A percentile compares a stretch with the other conserved stretches of the same genome.
Conservation (phyloP, 1,140 invertebrate species). For the Popillia japonica region DNA sequence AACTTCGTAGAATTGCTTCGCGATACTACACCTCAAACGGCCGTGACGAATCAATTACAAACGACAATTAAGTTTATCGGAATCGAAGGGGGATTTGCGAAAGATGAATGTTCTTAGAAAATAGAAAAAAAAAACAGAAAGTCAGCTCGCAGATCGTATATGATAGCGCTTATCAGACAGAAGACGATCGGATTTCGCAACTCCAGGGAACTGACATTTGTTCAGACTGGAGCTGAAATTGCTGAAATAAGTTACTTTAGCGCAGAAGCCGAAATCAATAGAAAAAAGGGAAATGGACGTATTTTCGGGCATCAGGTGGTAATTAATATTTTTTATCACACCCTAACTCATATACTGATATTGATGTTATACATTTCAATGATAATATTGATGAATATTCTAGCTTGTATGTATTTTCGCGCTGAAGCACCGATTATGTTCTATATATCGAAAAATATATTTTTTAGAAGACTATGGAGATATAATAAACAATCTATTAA, state of each 20-base stretch:
- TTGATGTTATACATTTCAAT: too few relatives aligned
- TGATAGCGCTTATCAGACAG: constrained; percentile 24
- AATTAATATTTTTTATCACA: too few relatives aligned
- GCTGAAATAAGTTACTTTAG: constrained; percentile 13
- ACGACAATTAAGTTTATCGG: constrained; percentile 25
- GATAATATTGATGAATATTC: too few relatives aligned
- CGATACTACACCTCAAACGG: neutral
- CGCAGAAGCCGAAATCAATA: neutral
- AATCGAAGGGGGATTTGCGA: neutral
- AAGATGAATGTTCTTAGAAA: constrained; percentile 18
- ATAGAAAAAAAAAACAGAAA: constrained; percentile 19
- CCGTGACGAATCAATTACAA: neutral
- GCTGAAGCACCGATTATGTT: too few relatives aligned
- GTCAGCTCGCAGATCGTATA: neutral
- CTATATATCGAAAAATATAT: too few relatives aligned
- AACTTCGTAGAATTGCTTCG: too few relatives aligned
- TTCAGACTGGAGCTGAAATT: constrained; percentile 1
- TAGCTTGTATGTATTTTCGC: too few relatives aligned
- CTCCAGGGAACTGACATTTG: constrained; percentile 21
- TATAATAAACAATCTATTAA: too few relatives aligned
- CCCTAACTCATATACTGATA: too few relatives aligned
- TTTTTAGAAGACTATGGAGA: too few relatives aligned
- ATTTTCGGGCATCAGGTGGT: too few relatives aligned
- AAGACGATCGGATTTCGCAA: constrained; percentile 25
- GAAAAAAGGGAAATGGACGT: neutral